A percentile compares a stretch with the other conserved stretches of the same genome.
Conservation (phyloP, 2,113 vertebrate species). For the Oncorhynchus clarkii region DNA sequence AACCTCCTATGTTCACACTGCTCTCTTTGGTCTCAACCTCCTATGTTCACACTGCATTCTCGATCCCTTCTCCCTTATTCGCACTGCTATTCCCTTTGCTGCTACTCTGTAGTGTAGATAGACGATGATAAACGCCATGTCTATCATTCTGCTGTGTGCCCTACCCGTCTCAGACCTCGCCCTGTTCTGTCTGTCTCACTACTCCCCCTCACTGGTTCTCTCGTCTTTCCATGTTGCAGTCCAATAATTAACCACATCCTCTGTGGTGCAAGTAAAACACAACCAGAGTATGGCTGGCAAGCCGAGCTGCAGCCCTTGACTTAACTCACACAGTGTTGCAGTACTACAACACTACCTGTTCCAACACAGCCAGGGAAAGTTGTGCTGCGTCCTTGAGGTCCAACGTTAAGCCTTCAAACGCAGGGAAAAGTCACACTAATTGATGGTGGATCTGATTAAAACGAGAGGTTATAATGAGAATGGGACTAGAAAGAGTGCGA, state of each 20-base stretch:
- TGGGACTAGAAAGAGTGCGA: conserved; percentile 83
- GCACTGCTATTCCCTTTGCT: neutral
- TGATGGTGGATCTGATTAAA: conserved; percentile 87
- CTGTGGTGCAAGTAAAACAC: conserved; percentile 46
- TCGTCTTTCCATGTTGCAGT: neutral
- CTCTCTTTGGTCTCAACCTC: neutral
- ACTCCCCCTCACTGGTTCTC: neutral
- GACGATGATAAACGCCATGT: neutral
- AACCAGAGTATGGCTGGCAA: conserved; percentile 21
- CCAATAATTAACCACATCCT: conserved; percentile 62
- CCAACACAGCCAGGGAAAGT: conserved; percentile 51
- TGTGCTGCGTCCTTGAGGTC: conserved; percentile 66
- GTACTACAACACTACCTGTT: conserved; percentile 16
- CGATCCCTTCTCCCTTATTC: neutral
- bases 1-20: neutral
- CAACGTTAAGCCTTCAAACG: conserved; percentile 64
- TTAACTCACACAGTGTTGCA: conserved; percentile 1
- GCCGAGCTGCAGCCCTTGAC: neutral
- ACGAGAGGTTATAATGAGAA: conserved; percentile 92
- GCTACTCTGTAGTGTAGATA: neutral
- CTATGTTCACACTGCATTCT: neutral
- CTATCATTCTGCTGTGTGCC: neutral
- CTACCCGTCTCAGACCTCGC: conserved; percentile 15
- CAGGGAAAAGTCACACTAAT: conserved; percentile 71
- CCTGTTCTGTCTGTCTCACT: neutral